Evolutionary conservation across 2,113 vertebrate species (phyloP).

Genomic region (Eublepharis macularius): DNA sequence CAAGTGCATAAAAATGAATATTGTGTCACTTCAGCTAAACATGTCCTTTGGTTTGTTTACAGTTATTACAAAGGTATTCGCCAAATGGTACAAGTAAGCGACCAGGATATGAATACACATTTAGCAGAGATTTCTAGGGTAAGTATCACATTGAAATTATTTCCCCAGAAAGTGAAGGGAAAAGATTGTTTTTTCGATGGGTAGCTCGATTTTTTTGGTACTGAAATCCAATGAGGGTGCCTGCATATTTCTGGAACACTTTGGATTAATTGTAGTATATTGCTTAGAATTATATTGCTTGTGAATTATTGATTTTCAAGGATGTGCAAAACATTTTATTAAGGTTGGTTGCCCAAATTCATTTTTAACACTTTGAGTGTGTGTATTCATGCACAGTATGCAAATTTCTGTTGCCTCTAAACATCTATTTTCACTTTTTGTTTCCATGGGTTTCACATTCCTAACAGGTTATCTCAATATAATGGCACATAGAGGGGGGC

Average conservation of each 20-base stretch:
- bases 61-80: conserved; percentile 97
- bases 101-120: conserved; percentile 99
- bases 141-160: conserved; percentile 63
- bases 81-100: conserved; percentile 95
- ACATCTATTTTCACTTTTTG: conserved; percentile 6
- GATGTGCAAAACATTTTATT: not conserved
- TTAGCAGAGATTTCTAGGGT: conserved; percentile 98
- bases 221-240: conserved; percentile 9
- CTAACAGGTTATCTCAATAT: conserved; percentile 18
- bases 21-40: not conserved
- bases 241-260: not conserved
- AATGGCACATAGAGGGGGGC: conserved; percentile 1
- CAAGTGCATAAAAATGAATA: not conserved
- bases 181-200: not conserved
- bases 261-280: conserved; percentile 15
- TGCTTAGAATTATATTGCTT: not conserved
- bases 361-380: not conserved
- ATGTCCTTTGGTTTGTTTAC: conserved; percentile 25
- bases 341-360: not conserved
- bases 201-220: not conserved
- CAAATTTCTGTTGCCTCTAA: conserved; percentile 5
- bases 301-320: conserved; percentile 36
- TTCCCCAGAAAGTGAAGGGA: conserved; percentile 11
- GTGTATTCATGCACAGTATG: not conserved
- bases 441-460: not conserved